These are phyloP conservation scores for Brachyhypopomus occidentalis DNA, from an alignment of 2,113 vertebrate species.

Conservation along the genomic window DNA sequence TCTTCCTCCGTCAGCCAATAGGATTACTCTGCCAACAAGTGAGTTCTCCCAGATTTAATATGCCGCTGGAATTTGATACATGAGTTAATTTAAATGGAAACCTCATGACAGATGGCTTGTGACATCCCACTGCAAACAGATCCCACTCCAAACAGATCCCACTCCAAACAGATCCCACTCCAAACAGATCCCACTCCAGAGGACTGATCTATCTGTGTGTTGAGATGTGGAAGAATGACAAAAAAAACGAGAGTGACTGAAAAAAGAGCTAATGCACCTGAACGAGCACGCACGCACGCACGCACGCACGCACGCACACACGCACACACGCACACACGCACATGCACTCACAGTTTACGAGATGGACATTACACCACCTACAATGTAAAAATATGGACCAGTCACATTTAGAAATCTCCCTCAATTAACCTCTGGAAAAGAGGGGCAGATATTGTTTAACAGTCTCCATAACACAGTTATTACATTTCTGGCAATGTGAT, in stretches of 20 bases:
- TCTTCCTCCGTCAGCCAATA: slow-evolving; percentile 66
- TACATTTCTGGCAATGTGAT: slow-evolving; percentile 20
- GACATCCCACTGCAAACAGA: slow-evolving; percentile 57
- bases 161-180: slow-evolving; percentile 36
- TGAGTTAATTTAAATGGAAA: slow-evolving; percentile 74
- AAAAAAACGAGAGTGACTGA: neutral
- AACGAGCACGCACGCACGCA: slow-evolving; percentile 7
- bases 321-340: no score
- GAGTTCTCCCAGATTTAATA: slow-evolving; percentile 74
- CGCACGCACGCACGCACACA: no score
- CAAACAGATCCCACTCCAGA: slow-evolving; percentile 4
- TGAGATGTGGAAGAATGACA: neutral
- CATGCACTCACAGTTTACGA: slow-evolving; percentile 42
- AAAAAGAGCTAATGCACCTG: slow-evolving; percentile 39
- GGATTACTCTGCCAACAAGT: slow-evolving; percentile 70
- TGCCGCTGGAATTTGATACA: slow-evolving; percentile 73
- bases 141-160: slow-evolving; percentile 42
- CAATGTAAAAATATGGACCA: slow-evolving; percentile 26
- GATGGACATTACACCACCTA: slow-evolving; percentile 34
- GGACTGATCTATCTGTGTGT: neutral
- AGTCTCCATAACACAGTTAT: slow-evolving; percentile 24
- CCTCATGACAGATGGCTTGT: slow-evolving; percentile 75
- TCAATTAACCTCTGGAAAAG: slow-evolving; percentile 44
- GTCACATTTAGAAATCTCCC: slow-evolving; percentile 38
- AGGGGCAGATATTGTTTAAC: slow-evolving; percentile 16